Conservation (phyloP, 2,888 invertebrate species). For the Orthosia gracilis region DNA sequence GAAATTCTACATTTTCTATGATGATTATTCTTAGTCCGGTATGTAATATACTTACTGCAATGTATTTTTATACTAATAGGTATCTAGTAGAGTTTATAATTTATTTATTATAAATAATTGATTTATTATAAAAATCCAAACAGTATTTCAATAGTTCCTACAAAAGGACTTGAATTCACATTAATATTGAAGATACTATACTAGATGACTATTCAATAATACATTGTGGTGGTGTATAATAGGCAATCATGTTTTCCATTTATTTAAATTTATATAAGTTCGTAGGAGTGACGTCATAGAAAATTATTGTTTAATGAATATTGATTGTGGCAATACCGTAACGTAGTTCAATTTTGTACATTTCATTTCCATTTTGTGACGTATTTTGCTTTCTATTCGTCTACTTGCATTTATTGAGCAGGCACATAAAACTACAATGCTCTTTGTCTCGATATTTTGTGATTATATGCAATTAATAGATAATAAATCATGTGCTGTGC, state of each 20-base stretch:
- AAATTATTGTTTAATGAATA: constrained; percentile 10
- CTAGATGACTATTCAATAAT: constrained; percentile 21
- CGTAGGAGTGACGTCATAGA: not conserved
- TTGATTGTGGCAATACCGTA: not conserved
- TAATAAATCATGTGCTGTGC: not conserved
- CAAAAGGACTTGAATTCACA: not conserved
- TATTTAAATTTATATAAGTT: constrained; percentile 14
- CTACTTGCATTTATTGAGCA: constrained; percentile 11
- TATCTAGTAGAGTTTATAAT: not conserved
- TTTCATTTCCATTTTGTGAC: not conserved
- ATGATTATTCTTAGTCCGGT: constrained; percentile 20
- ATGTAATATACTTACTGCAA: not conserved
- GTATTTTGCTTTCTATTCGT: not conserved
- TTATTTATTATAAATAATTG: too few species aligned
- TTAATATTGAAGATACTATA: constrained; percentile 12
- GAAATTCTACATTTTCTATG: not conserved
- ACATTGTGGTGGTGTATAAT: constrained; percentile 16
- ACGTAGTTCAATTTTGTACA: not conserved
- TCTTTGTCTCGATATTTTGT: constrained; percentile 13
- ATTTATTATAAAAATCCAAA: not conserved
- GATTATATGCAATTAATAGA: constrained; percentile 25
- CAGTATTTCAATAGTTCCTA: constrained; percentile 9
- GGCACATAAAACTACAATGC: not conserved
- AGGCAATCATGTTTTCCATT: constrained; percentile 29
- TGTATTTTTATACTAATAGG: constrained; percentile 14